A percentile compares a stretch with the other conserved stretches of the same genome.
These are phyloP conservation scores for Drosophila seclusa DNA, from an alignment of 2,888 invertebrate genomes.

Conservation along the genomic window DNA sequence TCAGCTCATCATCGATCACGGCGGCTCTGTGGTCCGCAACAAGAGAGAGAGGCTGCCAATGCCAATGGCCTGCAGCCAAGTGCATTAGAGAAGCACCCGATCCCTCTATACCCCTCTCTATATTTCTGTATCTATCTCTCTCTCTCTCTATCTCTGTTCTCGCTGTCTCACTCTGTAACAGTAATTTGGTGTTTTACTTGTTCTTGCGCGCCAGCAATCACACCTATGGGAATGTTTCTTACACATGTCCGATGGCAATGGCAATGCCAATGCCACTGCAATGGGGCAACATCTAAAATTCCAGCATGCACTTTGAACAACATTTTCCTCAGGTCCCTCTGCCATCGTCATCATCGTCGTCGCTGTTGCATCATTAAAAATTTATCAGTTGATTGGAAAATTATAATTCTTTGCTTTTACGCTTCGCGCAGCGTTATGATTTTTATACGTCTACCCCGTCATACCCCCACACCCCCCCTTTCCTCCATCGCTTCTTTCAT, in stretches of 20 bases:
- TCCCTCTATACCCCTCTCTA: background rate
- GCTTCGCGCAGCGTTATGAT: slow-evolving; percentile 71
- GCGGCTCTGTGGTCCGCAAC: slow-evolving; percentile 53
- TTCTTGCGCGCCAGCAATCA: slow-evolving; percentile 80
- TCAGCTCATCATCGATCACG: slow-evolving; percentile 75
- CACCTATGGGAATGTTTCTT: slow-evolving; percentile 79
- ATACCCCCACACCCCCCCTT: background rate
- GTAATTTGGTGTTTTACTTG: slow-evolving; percentile 80
- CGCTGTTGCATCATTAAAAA: slow-evolving; percentile 73
- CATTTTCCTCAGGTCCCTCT: slow-evolving; percentile 61
- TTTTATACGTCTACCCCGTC: slow-evolving; percentile 56
- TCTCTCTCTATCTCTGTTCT: background rate
- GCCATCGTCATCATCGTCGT: slow-evolving; percentile 3
- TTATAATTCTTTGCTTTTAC: slow-evolving; percentile 79
- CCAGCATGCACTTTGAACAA: slow-evolving; percentile 76
- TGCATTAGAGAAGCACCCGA: slow-evolving; percentile 52
- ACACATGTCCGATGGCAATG: slow-evolving; percentile 67
- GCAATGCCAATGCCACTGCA: slow-evolving; percentile 26
- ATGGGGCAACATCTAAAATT: slow-evolving; percentile 55
- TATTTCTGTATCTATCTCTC: background rate
- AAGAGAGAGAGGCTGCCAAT: slow-evolving; percentile 26
- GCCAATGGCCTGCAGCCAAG: slow-evolving; percentile 63
- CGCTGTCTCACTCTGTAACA: slow-evolving; percentile 51
- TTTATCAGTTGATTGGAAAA: slow-evolving; percentile 80
- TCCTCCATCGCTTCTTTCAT: background rate